Percentiles rank a stretch among this genome's conserved stretches.
These are phyloP conservation scores for Pseudorasbora parva DNA, from an alignment of 2,113 vertebrate genomes.

Conservation along the genomic window DNA sequence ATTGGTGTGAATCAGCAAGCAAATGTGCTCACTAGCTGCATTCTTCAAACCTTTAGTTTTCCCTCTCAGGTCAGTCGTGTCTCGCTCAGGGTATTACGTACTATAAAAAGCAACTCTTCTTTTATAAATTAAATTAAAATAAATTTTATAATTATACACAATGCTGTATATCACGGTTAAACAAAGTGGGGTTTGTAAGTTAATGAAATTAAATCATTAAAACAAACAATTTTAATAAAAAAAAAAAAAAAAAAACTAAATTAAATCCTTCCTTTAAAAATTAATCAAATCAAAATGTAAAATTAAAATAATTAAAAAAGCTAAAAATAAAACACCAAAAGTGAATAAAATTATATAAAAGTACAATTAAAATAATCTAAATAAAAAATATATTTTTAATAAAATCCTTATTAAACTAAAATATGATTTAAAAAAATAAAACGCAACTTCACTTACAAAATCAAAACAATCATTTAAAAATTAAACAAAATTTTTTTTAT, in stretches of 20 bases:
- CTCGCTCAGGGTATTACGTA: background rate
- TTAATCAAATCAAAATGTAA: background rate
- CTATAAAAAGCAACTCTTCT: background rate
- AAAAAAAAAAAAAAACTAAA: too few species aligned
- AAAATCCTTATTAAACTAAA: background rate
- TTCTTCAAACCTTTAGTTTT: background rate
- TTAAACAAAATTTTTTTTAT: background rate
- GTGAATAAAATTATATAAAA: background rate
- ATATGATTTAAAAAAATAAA: background rate
- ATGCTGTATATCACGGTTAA: background rate
- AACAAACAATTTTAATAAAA: too few species aligned
- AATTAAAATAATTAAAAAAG: background rate
- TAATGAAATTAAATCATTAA: background rate
- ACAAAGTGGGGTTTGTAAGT: background rate
- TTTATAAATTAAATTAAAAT: background rate
- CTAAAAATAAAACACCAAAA: background rate
- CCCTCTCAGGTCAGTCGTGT: conserved; percentile 2
- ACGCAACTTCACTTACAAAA: background rate
- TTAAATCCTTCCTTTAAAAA: background rate
- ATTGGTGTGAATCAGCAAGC: conserved; percentile 76
- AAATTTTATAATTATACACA: background rate
- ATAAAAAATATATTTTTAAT: background rate
- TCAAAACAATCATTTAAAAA: background rate
- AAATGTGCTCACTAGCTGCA: conserved; percentile 62
- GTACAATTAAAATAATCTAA: background rate